Conservation (phyloP, 2,113 vertebrate genomes). For the Rhynchomys soricoides region DNA sequence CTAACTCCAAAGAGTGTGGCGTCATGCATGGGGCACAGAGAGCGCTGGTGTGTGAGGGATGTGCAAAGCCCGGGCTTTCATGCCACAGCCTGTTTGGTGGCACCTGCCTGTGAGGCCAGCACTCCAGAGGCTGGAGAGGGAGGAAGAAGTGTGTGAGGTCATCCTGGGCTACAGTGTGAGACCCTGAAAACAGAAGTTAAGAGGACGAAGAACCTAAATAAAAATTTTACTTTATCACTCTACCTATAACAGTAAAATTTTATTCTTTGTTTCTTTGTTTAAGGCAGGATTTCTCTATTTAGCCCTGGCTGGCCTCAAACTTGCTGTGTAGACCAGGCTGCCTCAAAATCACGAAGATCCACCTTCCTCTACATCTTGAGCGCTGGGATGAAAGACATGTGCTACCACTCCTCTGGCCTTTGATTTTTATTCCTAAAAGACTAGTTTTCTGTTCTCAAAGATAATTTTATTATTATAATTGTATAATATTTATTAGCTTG, state of each 20-base stretch:
- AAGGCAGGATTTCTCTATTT: not conserved
- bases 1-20: not conserved
- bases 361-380: too few relatives aligned
- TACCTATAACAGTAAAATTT: not conserved
- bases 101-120: not conserved
- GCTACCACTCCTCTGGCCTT: not conserved
- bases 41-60: not conserved
- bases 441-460: not conserved
- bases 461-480: constrained; percentile 48
- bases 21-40: not conserved
- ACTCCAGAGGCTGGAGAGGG: not conserved
- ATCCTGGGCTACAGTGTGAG: not conserved
- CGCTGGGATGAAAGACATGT: not conserved
- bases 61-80: not conserved
- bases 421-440: constrained; percentile 16
- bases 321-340: too few relatives aligned
- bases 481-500: not conserved
- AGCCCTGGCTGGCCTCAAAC: too few relatives aligned
- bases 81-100: not conserved
- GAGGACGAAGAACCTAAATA: not conserved
- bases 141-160: not conserved
- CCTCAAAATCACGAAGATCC: too few relatives aligned
- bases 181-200: not conserved
- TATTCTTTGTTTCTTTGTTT: not conserved
- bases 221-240: not conserved